phyloP scores from a whole-genome alignment of 2,888 invertebrate genomes.

The Caenorhabditis sp. region DNA sequence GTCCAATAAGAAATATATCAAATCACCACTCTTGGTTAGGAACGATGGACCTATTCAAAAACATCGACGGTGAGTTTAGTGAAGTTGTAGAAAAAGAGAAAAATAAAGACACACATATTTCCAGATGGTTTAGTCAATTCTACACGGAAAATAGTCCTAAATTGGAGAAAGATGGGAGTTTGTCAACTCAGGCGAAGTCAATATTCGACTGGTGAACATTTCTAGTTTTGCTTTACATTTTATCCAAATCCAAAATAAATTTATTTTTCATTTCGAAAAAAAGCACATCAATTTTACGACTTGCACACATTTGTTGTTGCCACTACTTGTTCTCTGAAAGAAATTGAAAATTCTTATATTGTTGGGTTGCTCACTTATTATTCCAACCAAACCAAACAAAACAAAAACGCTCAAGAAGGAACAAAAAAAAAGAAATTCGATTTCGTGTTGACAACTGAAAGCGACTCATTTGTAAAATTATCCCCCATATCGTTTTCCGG shows the following conservation, averaged over 20 bases:
- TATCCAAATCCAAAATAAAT: background rate
- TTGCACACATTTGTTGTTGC: background rate
- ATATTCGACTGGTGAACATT: conserved; percentile 50
- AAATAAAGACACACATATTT: conserved; percentile 5
- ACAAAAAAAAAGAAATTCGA: background rate
- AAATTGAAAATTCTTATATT: background rate
- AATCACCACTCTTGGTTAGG: conserved; percentile 80
- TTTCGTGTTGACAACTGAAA: background rate
- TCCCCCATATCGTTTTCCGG: background rate
- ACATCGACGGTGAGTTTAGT: conserved; percentile 38
- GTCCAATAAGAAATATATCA: conserved; percentile 84
- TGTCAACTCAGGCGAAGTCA: conserved; percentile 51
- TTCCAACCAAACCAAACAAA: background rate
- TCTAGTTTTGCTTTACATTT: background rate
- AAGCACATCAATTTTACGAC: background rate
- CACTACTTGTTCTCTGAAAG: background rate
- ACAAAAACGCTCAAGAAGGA: background rate
- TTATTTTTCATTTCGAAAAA: background rate
- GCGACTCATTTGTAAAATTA: background rate
- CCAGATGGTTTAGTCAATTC: conserved; percentile 84
- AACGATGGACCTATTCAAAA: conserved; percentile 81
- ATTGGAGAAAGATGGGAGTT: conserved; percentile 50
- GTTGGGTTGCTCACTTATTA: background rate
- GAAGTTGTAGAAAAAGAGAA: background rate
- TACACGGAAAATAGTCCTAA: conserved; percentile 79